A percentile compares a stretch with the other conserved stretches of the same genome.
Evolutionary conservation across 2,797 vertebrate genomes (phyloP).

Genomic region (Liasis olivaceus): DNA sequence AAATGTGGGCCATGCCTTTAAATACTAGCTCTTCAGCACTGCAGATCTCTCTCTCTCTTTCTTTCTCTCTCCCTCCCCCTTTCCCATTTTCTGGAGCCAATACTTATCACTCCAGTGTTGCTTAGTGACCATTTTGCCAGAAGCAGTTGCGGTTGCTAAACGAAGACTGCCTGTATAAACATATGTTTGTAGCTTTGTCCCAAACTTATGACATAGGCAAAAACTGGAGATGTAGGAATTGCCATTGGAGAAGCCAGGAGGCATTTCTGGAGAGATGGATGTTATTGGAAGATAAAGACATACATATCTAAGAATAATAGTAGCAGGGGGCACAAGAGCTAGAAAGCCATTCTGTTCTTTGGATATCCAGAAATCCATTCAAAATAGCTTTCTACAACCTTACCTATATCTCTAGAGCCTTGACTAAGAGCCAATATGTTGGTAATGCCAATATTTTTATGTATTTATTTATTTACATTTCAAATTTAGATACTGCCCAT

Average conservation of each 20-base stretch:
- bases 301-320: background rate
- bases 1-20: conserved; percentile 72
- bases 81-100: background rate
- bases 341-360: background rate
- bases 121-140: background rate
- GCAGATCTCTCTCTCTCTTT: conserved; percentile 19
- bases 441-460: background rate
- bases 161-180: background rate
- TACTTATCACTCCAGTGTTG: background rate
- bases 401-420: background rate
- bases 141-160: background rate
- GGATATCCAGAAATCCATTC: background rate
- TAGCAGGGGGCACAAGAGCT: too few species aligned
- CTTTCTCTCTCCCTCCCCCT: background rate
- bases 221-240: background rate
- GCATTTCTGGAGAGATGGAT: background rate
- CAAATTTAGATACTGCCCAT: too few species aligned
- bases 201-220: background rate
- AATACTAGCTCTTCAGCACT: conserved; percentile 60
- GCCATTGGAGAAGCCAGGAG: background rate
- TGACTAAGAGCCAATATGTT: background rate
- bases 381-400: background rate
- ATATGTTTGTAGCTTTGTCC: background rate
- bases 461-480: too few species aligned
- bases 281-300: background rate